A percentile compares a stretch with the other conserved stretches of the same genome.
phyloP scores from a whole-genome alignment of 2,888 invertebrate species.

The Drosophila suboccidentalis region DNA sequence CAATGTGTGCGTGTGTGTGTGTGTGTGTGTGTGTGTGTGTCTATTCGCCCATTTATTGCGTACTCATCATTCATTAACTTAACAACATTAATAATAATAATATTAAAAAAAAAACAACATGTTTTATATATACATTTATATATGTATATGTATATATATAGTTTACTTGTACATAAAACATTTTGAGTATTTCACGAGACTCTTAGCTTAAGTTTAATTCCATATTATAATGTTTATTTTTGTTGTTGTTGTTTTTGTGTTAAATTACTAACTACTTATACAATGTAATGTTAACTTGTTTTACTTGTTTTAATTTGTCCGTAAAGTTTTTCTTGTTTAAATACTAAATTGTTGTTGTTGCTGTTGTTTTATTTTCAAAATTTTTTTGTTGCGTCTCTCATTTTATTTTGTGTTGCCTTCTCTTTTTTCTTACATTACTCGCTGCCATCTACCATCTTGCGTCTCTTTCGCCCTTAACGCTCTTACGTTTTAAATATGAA shows the following conservation, averaged over 20 bases:
- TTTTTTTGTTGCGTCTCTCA: slow-evolving; percentile 12
- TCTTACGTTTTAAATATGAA: slow-evolving; percentile 68
- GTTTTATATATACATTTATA: slow-evolving; percentile 65
- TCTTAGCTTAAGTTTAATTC: slow-evolving; percentile 48
- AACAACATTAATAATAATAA: slow-evolving; percentile 65
- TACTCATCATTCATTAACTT: slow-evolving; percentile 56
- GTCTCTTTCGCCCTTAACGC: slow-evolving; percentile 1
- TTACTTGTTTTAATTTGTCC: slow-evolving; percentile 84
- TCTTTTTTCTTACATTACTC: not conserved
- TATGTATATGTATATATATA: slow-evolving; percentile 9
- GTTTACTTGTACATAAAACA: slow-evolving; percentile 51
- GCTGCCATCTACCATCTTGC: slow-evolving; percentile 8
- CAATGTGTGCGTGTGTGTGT: slow-evolving; percentile 26
- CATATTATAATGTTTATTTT: slow-evolving; percentile 4
- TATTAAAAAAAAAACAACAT: slow-evolving; percentile 59
- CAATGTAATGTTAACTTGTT: slow-evolving; percentile 85
- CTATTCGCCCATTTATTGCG: slow-evolving; percentile 37
- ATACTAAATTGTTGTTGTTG: slow-evolving; percentile 50
- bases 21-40: slow-evolving; percentile 19
- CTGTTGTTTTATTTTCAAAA: slow-evolving; percentile 23
- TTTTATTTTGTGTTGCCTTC: slow-evolving; percentile 14
- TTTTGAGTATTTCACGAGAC: slow-evolving; percentile 40
- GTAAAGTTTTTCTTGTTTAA: slow-evolving; percentile 72
- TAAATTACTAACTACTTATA: slow-evolving; percentile 85
- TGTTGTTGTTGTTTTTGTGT: slow-evolving; percentile 61